Percentiles rank a stretch among this genome's conserved stretches.
phyloP scores from a whole-genome alignment of 1,140 invertebrate genomes.

The Battus philenor region DNA sequence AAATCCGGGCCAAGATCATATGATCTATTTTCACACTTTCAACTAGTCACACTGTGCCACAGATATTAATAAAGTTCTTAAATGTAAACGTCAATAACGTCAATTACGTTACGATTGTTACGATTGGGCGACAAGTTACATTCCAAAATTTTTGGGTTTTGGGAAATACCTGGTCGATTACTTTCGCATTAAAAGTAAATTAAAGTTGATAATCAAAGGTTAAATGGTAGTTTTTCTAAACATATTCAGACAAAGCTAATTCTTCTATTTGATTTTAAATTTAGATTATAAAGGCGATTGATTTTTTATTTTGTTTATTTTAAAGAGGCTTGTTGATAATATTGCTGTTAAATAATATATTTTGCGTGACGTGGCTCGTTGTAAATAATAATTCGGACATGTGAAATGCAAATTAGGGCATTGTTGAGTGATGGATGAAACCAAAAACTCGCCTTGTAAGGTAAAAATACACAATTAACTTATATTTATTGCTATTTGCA shows the following conservation, averaged over 20 bases:
- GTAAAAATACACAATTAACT: no score
- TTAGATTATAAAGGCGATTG: no score
- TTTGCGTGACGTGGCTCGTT: slow-evolving; percentile 56
- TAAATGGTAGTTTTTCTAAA: slow-evolving; percentile 3
- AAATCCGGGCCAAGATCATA: no score
- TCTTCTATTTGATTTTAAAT: no score
- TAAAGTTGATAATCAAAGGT: neutral
- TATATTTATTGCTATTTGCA: no score
- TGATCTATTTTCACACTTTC: no score
- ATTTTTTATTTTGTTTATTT: slow-evolving; percentile 68
- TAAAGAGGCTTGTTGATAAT: slow-evolving; percentile 69
- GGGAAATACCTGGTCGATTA: slow-evolving; percentile 22
- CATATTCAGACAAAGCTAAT: no score
- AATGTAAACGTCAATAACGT: slow-evolving; percentile 33
- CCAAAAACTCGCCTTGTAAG: slow-evolving; percentile 67
- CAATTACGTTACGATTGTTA: slow-evolving; percentile 22
- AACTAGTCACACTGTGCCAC: neutral
- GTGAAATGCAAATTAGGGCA: slow-evolving; percentile 61
- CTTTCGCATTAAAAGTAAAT: slow-evolving; percentile 14
- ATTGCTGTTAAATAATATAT: slow-evolving; percentile 63
- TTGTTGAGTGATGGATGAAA: slow-evolving; percentile 68
- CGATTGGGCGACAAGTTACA: slow-evolving; percentile 9
- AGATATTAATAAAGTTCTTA: slow-evolving; percentile 18
- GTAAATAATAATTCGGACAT: slow-evolving; percentile 51
- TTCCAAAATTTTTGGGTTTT: slow-evolving; percentile 16